Percentiles rank a stretch among this genome's conserved stretches.
phyloP scores from a whole-genome alignment of 2,888 invertebrate species.

The Cyclophora albipunctata region DNA sequence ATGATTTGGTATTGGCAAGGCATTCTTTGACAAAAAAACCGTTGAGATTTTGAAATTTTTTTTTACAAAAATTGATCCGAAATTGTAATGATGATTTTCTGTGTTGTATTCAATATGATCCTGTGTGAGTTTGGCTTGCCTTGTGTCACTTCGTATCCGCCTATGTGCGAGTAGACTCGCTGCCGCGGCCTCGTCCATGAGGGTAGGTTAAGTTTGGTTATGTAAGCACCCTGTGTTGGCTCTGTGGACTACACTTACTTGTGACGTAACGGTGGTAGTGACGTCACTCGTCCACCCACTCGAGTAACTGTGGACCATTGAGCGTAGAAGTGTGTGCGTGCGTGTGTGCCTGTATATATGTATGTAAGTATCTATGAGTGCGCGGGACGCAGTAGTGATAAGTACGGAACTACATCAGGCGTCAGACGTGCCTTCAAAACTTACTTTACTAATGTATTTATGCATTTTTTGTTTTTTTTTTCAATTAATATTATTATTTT shows the following conservation, averaged over 20 bases:
- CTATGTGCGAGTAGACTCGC: slow-evolving; percentile 28
- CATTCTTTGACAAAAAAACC: slow-evolving; percentile 1
- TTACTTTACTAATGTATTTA: slow-evolving; percentile 51
- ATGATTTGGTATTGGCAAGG: slow-evolving; percentile 11
- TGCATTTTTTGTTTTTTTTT: slow-evolving; percentile 42
- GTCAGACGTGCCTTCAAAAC: slow-evolving; percentile 52
- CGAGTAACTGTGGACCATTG: slow-evolving; percentile 2
- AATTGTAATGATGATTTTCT: background rate
- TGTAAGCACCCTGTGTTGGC: slow-evolving; percentile 46
- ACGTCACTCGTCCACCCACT: too few species aligned
- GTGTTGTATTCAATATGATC: too few species aligned
- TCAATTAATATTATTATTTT: slow-evolving; percentile 21
- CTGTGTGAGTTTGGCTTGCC: slow-evolving; percentile 13
- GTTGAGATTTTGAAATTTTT: slow-evolving; percentile 1
- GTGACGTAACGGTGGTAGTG: too few species aligned
- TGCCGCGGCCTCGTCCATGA: slow-evolving; percentile 37
- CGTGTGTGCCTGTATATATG: slow-evolving; percentile 34
- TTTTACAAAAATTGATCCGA: background rate
- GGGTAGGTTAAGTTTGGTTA: slow-evolving; percentile 54
- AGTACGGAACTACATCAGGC: slow-evolving; percentile 48
- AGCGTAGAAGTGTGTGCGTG: slow-evolving; percentile 10
- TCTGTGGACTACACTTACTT: background rate
- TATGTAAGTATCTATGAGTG: slow-evolving; percentile 35
- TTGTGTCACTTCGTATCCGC: slow-evolving; percentile 30
- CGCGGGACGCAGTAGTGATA: slow-evolving; percentile 43